These are phyloP conservation scores for Brachionus sp. DNA, from an alignment of 1,140 invertebrate species.

Conservation along the genomic window DNA sequence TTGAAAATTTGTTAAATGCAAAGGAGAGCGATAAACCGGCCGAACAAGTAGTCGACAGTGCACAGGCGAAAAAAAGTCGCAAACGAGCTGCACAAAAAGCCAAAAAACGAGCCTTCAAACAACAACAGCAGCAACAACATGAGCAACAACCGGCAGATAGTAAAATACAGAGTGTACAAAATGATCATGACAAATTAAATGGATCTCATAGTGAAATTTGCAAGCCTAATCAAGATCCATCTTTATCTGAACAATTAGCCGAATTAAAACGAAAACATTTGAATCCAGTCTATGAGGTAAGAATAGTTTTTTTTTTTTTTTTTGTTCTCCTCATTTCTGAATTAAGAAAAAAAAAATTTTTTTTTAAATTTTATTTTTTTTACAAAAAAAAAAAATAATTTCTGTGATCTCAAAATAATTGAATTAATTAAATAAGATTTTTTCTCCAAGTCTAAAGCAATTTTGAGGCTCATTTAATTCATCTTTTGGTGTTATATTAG, in stretches of 20 bases:
- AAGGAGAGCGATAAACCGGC: not conserved
- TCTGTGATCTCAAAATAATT: no score
- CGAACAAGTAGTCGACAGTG: not conserved
- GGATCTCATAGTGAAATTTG: not conserved
- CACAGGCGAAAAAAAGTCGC: conserved; percentile 11
- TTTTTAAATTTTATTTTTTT: no score
- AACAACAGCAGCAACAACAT: not conserved
- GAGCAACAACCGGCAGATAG: not conserved
- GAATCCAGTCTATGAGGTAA: conserved; percentile 41
- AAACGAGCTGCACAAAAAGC: conserved; percentile 23
- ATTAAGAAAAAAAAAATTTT: no score
- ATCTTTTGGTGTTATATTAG: no score
- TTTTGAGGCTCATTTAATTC: no score
- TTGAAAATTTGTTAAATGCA: conserved; percentile 19
- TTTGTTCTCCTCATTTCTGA: no score
- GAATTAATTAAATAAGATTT: no score
- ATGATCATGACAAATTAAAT: not conserved
- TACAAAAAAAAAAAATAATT: no score
- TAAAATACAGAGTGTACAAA: not conserved
- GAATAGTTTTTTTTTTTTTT: no score
- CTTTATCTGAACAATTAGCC: conserved; percentile 24
- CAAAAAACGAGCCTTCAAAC: conserved; percentile 14
- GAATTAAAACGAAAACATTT: conserved; percentile 37
- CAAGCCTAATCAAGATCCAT: not conserved
- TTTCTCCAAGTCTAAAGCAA: no score